Conservation (phyloP, 2,888 invertebrate genomes). For the Athripsodes cinereus region DNA sequence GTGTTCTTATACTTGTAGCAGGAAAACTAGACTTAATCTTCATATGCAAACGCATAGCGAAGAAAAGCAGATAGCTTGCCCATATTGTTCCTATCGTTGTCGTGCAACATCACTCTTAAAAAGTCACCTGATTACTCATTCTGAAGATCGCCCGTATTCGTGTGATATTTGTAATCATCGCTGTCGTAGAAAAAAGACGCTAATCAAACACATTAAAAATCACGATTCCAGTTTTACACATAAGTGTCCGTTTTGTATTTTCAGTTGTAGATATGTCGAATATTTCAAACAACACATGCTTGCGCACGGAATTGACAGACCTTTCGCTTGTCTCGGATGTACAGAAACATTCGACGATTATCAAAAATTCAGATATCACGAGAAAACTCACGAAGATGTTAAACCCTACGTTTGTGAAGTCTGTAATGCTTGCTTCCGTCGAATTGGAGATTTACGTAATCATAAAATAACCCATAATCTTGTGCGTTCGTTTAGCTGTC, state of each 20-base stretch:
- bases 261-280: neutral
- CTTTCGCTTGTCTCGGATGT: slow-evolving; percentile 5
- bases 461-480: slow-evolving; percentile 6
- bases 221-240: neutral
- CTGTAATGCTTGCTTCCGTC: neutral
- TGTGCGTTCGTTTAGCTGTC: slow-evolving; percentile 1
- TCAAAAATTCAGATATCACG: slow-evolving; percentile 2
- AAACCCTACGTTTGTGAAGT: slow-evolving; percentile 7
- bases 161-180: slow-evolving; percentile 9
- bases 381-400: slow-evolving; percentile 5
- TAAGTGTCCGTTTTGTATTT: slow-evolving; percentile 6
- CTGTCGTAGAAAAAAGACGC: slow-evolving; percentile 8
- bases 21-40: slow-evolving; percentile 3
- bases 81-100: slow-evolving; percentile 4
- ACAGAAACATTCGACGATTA: slow-evolving; percentile 1
- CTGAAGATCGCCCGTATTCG: slow-evolving; percentile 4
- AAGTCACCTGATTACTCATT: slow-evolving; percentile 8
- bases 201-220: slow-evolving; percentile 4
- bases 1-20: slow-evolving; percentile 7
- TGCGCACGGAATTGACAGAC: neutral
- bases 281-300: slow-evolving; percentile 8
- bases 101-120: slow-evolving; percentile 8
- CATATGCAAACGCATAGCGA: slow-evolving; percentile 7
- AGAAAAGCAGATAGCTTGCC: slow-evolving; percentile 6
- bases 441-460: neutral